phyloP scores from a whole-genome alignment of 2,113 vertebrate genomes.

The Pitta sordida region DNA sequence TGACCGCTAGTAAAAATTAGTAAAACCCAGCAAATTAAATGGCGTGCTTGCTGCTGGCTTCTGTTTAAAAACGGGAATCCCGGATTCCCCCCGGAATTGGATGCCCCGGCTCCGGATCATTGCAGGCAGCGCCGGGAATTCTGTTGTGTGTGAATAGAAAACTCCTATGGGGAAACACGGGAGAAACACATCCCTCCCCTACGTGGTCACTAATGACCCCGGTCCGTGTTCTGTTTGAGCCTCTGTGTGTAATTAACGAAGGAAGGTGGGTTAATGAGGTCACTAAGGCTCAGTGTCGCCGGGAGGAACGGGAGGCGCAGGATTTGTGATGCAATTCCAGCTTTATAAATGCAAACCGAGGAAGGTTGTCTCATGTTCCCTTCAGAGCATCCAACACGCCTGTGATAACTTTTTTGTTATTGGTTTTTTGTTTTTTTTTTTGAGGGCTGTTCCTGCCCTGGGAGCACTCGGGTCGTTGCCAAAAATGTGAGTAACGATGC shows the following conservation, averaged over 20 bases:
- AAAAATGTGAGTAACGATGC: neutral
- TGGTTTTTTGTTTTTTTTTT: no score
- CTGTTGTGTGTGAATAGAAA: no score
- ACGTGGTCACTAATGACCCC: neutral
- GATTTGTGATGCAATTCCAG: neutral
- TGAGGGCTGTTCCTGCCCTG: neutral
- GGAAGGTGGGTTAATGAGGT: neutral
- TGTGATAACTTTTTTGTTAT: neutral
- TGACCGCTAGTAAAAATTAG: no score
- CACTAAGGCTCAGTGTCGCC: fast-evolving
- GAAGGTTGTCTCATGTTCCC: fast-evolving
- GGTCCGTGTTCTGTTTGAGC: no score
- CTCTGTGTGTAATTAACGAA: neutral
- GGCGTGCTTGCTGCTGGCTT: neutral
- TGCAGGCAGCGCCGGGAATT: no score
- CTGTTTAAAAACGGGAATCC: neutral
- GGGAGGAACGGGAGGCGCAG: neutral
- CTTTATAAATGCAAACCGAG: neutral
- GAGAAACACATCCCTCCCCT: no score
- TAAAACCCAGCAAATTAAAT: no score
- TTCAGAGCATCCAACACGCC: neutral
- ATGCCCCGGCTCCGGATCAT: neutral
- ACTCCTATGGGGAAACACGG: no score
- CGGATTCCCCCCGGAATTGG: fast-evolving
- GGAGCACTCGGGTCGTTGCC: neutral